Percentiles rank a stretch among this genome's conserved stretches.
phyloP scores from a whole-genome alignment of 1,140 invertebrate genomes.

The Trichoplusia ni region DNA sequence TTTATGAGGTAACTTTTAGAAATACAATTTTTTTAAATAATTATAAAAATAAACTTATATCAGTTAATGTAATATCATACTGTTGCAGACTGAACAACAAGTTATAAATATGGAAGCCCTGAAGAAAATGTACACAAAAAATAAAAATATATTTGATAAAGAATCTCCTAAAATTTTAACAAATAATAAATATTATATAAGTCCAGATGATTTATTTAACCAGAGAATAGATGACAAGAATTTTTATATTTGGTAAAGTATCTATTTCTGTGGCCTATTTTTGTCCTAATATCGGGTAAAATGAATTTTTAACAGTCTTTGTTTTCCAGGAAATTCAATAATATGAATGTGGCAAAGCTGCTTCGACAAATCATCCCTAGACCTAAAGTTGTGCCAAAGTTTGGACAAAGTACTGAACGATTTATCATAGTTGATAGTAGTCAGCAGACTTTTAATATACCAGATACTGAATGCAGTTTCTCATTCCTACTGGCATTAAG shows the following conservation, averaged over 20 bases:
- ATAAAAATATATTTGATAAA: slow-evolving; percentile 76
- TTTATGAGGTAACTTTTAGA: slow-evolving; percentile 63
- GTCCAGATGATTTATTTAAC: slow-evolving; percentile 54
- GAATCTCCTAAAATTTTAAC: slow-evolving; percentile 81
- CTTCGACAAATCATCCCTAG: slow-evolving; percentile 85
- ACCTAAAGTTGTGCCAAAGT: slow-evolving; percentile 83
- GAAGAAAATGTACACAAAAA: slow-evolving; percentile 52
- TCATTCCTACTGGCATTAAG: slow-evolving; percentile 86
- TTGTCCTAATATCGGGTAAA: too few relatives aligned
- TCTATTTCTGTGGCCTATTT: too few relatives aligned
- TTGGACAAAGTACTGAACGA: slow-evolving; percentile 87
- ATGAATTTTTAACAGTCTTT: too few relatives aligned
- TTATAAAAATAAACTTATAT: neutral
- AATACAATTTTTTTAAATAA: slow-evolving; percentile 15
- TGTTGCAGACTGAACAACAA: slow-evolving; percentile 64
- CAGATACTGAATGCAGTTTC: slow-evolving; percentile 89
- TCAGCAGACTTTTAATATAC: slow-evolving; percentile 83
- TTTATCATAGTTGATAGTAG: slow-evolving; percentile 86
- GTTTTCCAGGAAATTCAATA: slow-evolving; percentile 87
- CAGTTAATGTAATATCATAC: slow-evolving; percentile 18
- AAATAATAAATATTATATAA: slow-evolving; percentile 72
- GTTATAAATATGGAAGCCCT: slow-evolving; percentile 48
- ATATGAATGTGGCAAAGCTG: slow-evolving; percentile 84
- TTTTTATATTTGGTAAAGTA: slow-evolving; percentile 63
- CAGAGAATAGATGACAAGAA: slow-evolving; percentile 43